Base-by-base conservation (phyloP, 2,797 vertebrate genomes). In the Manis javanica region DNA sequence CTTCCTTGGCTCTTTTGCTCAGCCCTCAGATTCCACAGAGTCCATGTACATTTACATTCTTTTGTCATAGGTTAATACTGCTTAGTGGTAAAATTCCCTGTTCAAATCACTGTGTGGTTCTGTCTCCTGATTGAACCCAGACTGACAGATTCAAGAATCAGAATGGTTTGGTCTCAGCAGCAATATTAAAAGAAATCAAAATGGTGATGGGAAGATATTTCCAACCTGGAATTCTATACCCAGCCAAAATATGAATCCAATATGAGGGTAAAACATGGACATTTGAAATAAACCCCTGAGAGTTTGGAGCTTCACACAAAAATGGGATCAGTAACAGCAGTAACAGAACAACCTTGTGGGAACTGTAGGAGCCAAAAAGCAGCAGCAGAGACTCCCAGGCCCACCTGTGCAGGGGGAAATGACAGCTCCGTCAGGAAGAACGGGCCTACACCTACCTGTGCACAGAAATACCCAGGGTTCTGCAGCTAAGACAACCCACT, bases 361-460 rank as follows among this genome's bases (percentile, higher is more conserved):
- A 8, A 21, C 7, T 2, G 4, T 0, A 23, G 34, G 24, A 61
- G 29, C n/a, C 29, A 64, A 39, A 26, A 23, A 21, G n/a, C n/a
- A 9, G 16, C 71, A n/a, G 49, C 10, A 39, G 37, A 12, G 64
- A 16, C 14, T 46, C 46, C 46, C 46, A 46, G 46, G 46, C 46
- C 46, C 46, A 46, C 46, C 46, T 46, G 11, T 46, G 57, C 15
- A 8, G 0, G 0, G 2, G 53, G n/a, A 10, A n/a, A 11, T 1
- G 1, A 7, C 2, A 1, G 16, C 42, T 31, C 5, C 0, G 8
- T 19, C 37, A 59, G 55, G 46, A 61, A 51, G 51, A 37, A 4
- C 34, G 24, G n/a, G n/a, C 83, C 53, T 8, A 2, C n/a, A 5
- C 1, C 49, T 15, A 5, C 69, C 31, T 29, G 23, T 31, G 46